Conservation (phyloP, 2,797 vertebrate genomes). For the Sebastes itinus region DNA sequence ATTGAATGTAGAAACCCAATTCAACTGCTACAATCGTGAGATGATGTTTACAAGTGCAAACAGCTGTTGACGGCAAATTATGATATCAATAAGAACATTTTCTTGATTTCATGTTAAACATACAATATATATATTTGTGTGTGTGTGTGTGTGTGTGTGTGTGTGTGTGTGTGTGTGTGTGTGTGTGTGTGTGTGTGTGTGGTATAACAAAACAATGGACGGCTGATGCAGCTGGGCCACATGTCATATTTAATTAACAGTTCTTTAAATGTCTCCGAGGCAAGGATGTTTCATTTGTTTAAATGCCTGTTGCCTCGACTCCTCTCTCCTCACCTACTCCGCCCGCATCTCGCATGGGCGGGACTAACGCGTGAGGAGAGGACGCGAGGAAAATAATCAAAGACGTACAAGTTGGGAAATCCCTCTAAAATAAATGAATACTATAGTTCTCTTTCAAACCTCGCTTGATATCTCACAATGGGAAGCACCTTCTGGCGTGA, state of each 20-base stretch:
- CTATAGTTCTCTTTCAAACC: background rate
- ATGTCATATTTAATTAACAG: no score
- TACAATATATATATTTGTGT: no score
- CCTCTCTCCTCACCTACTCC: background rate
- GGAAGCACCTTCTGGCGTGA: background rate
- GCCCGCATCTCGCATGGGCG: background rate
- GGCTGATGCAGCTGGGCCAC: no score
- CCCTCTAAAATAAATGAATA: background rate
- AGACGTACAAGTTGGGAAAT: background rate
- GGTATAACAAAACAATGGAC: no score
- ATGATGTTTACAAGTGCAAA: no score
- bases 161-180: no score
- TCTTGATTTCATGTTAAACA: background rate
- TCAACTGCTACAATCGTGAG: no score
- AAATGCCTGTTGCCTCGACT: background rate
- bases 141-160: no score
- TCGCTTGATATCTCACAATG: background rate
- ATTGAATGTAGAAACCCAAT: no score
- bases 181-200: no score
- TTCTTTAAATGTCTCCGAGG: background rate
- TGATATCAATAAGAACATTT: background rate
- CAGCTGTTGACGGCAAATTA: no score
- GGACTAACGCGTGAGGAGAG: background rate
- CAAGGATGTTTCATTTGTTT: background rate
- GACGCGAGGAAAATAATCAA: accelerated